Evolutionary conservation across 2,888 invertebrate genomes (phyloP), one percentile per base, ranked within the genome.

Genomic region (Cyclophora punctaria): DNA sequence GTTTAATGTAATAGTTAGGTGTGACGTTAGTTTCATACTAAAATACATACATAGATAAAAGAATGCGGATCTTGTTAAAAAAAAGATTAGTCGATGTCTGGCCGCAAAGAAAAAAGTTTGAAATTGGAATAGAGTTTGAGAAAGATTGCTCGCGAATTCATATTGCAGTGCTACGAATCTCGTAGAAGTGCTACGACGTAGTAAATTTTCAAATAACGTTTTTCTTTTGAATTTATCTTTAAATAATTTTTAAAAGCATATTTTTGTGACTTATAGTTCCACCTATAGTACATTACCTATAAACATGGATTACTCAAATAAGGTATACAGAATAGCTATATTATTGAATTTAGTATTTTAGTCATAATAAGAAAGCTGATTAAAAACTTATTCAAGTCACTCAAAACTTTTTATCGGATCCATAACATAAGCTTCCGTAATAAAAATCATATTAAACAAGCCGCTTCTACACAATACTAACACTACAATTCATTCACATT

Each of bases 101-200:
- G 40, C 20, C 6, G 48, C 49, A 49, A 51, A 43, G 52, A 45
- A 37, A 41, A 41, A 52, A 48, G 35, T 42, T 33, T 49, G 45
- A 57, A 69, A 64, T 65, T 64, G 62, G 58, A 20, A 20, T 20
- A 20, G 20, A 20, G 20, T 20, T 20, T 52, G 57, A 63, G 62
- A 69, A 69, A 66, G 62, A 60, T 63, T 52, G 59, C 57, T 64
- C 62, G 62, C 63, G 60, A 62, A 67, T 68, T 59, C 59, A 55
- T 55, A 33, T 40, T 61, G 66, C 60, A 77, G 79, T 75, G 77
- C 81, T 83, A 84, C 82, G 81, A 75, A 68, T 67, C 65, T 75
- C 80, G 83, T 82, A 83, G 83, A 83, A 59, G 53, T 61, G 72
- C 76, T 75, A 76, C 75, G 74, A 52, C 59, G 63, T 64, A 60